phyloP scores from a whole-genome alignment of 2,113 vertebrate genomes.

The Panthera uncia region DNA sequence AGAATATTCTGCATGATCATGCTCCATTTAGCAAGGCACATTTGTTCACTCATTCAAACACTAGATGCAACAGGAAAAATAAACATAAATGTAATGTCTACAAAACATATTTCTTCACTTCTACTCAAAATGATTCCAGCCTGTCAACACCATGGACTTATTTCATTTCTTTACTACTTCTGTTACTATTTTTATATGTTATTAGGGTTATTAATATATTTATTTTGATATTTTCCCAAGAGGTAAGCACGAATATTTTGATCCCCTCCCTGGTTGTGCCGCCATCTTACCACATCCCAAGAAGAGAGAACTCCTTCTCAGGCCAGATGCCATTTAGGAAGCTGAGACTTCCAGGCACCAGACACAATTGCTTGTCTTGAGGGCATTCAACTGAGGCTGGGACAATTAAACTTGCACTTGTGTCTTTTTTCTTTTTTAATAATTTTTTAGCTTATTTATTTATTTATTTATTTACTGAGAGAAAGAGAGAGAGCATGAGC shows the following conservation, averaged over 20 bases:
- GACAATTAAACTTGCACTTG: neutral
- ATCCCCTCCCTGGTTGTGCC: neutral
- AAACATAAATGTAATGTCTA: neutral
- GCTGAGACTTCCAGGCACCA: neutral
- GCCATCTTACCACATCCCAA: neutral
- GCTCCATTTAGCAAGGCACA: neutral
- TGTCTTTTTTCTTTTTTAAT: neutral
- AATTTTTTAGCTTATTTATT: too few species aligned
- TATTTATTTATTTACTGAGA: too few species aligned
- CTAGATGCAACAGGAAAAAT: neutral
- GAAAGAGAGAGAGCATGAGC: too few species aligned
- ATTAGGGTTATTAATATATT: neutral
- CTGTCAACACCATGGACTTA: neutral
- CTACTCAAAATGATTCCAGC: neutral
- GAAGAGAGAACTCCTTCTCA: neutral
- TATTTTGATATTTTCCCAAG: neutral
- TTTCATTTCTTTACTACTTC: slow-evolving; percentile 5
- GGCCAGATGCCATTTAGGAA: neutral
- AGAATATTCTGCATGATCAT: neutral
- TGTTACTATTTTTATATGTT: neutral
- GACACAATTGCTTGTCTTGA: neutral
- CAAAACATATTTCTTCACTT: neutral
- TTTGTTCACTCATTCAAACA: neutral
- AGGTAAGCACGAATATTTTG: neutral
- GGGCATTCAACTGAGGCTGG: neutral